Evolutionary conservation across 2,797 vertebrate species (phyloP).

Genomic region (Carduelis carduelis): DNA sequence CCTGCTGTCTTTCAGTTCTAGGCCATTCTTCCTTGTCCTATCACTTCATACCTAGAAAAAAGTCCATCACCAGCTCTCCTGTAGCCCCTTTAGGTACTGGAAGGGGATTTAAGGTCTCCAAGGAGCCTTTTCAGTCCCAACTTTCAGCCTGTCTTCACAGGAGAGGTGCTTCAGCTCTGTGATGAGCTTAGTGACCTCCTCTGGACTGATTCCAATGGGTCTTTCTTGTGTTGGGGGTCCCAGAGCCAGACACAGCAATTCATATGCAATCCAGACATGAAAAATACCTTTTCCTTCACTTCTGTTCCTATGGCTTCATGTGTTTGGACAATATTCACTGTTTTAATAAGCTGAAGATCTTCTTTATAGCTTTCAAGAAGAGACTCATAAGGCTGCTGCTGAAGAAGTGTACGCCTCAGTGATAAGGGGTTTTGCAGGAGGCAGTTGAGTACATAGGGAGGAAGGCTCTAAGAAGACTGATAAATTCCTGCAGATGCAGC

Average conservation of each 20-base stretch:
- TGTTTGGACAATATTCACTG: neutral
- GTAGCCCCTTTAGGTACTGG: neutral
- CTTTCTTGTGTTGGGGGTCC: neutral
- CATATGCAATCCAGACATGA: neutral
- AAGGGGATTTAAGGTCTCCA: neutral
- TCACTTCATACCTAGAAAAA: neutral
- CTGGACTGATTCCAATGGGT: neutral
- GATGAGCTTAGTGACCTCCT: neutral
- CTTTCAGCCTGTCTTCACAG: neutral
- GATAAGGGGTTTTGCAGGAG: neutral
- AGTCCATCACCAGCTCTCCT: neutral
- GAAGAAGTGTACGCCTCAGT: neutral
- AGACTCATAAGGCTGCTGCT: neutral
- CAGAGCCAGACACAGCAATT: neutral
- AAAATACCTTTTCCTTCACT: neutral
- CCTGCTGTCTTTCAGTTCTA: neutral
- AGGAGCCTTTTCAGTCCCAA: neutral
- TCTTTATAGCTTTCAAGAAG: neutral
- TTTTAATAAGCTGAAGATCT: neutral
- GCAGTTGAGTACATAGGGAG: neutral
- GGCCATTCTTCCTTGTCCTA: neutral
- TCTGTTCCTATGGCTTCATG: neutral
- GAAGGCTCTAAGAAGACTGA: slow-evolving; percentile 7
- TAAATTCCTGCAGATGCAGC: slow-evolving; percentile 43
- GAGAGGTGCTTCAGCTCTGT: neutral